These are phyloP conservation scores for Agonum fuliginosum DNA, from an alignment of 2,888 invertebrate genomes.

Conservation along the genomic window DNA sequence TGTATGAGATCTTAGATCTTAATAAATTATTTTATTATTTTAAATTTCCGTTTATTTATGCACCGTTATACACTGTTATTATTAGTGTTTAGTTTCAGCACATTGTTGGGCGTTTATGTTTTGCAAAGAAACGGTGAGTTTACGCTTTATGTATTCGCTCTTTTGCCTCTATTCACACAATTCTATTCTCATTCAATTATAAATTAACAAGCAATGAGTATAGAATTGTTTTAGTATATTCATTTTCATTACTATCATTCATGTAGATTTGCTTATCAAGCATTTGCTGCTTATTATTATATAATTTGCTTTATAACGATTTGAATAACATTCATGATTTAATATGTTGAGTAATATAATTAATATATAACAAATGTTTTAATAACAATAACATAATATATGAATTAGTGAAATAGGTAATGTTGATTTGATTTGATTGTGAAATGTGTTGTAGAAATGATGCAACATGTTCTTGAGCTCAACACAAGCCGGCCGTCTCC, in stretches of 20 bases:
- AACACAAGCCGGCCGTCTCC: slow-evolving; percentile 81
- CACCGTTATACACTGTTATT: slow-evolving; percentile 53
- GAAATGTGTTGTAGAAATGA: slow-evolving; percentile 60
- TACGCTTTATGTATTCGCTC: slow-evolving; percentile 55
- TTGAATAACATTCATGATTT: neutral
- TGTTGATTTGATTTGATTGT: neutral
- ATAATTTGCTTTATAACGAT: neutral
- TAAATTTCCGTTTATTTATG: slow-evolving; percentile 57
- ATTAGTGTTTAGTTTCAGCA: slow-evolving; percentile 58
- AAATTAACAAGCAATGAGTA: neutral
- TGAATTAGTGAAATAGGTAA: neutral
- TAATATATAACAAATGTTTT: too few species aligned
- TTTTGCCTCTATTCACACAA: slow-evolving; percentile 15
- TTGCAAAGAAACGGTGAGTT: slow-evolving; percentile 57
- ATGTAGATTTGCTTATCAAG: slow-evolving; percentile 23
- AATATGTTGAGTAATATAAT: too few species aligned
- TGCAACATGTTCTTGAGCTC: slow-evolving; percentile 64
- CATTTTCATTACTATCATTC: slow-evolving; percentile 29
- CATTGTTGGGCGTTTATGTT: slow-evolving; percentile 58
- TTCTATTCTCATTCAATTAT: slow-evolving; percentile 14
- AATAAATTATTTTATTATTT: slow-evolving; percentile 60
- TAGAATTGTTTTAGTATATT: neutral
- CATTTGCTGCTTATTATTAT: slow-evolving; percentile 26
- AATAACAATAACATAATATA: neutral
- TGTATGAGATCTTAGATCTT: slow-evolving; percentile 59